Evolutionary conservation across 2,113 vertebrate species (phyloP), one percentile per base, ranked within the genome.

Genomic region (Entelurus aequoreus): DNA sequence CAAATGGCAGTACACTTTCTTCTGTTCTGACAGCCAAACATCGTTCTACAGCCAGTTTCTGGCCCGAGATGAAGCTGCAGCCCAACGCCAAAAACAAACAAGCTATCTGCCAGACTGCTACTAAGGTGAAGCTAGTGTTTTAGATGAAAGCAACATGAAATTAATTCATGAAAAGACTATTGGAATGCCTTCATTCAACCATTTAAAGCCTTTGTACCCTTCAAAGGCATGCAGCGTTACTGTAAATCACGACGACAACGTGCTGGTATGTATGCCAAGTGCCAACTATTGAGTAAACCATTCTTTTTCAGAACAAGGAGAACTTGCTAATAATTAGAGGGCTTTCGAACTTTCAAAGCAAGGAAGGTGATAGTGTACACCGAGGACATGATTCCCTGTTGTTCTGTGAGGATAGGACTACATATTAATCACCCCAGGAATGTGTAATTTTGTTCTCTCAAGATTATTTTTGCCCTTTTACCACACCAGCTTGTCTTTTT

Each of bases 271-370:
- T 81, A 76, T 76, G 82, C 83, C 84, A 79, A 86, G 83, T 89
- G 84, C 84, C 83, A 87, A 87, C 84, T 82, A 83, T 85, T 87
- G 83, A 84, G 81, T 83, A 82, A 86, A 84, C 71, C 71, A 71
- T 86, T 87, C 80, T 83, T 82, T 75, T 76, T 81, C 69, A 67
- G 71, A 70, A 65, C 75, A 70, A 75, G 83, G 69, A 35, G 74
- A 79, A 87, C 86, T 84, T 71, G 79, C 85, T 82, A 90, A 88
- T 87, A 88, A 89, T 90, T 88, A 90, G 75, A 88, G 74, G 77
- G 76, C 83, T 84, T 86, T 88, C 83, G 84, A 88, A 79, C 84
- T 85, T 89, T 90, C 88, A 91, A 90, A 90, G 88, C 65, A 56
- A 57, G 65, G 75, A 68, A 71, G 75, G 60, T 74, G 69, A 71